Base-by-base conservation (phyloP, 2,797 vertebrate genomes). In the Acrossocheilus wenchowensis region DNA sequence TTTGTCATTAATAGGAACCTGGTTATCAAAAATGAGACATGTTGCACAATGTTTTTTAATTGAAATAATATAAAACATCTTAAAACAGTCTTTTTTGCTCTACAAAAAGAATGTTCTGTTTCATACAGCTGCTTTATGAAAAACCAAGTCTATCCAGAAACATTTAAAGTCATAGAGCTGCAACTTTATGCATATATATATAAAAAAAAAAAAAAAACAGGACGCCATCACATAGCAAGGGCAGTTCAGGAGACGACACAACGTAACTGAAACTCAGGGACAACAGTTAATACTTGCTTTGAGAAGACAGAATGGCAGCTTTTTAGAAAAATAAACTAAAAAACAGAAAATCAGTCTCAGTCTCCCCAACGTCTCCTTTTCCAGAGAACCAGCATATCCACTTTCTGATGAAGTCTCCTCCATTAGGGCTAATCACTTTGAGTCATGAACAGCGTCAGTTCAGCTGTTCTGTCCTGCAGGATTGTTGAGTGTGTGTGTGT, bases 21-120 rank as follows among this genome's bases (percentile, higher is more conserved):
- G n/a, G n/a, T 12, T 4, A 4, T 14, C 2, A 84, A 84, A 21
- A 50, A 77, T 9, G 2, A 66, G 9, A 36, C 50, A 21, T 14
- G 73, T 34, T 52, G 45, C 45, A 85, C 5, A 66, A 26, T 50
- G 10, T 50, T 74, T 73, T 26, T 94, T 94, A 95, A 93, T 95
- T 89, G 78, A 93, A 94, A 91, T 79, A 81, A 93, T 94, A 94
- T 89, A 94, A 95, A 94, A 95, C 87, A 90, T 62, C 84, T 86
- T 89, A 62, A 89, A 80, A 79, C 15, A 17, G 5, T 84, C 0
- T 71, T 41, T 69, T 66, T 79, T 54, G 12, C 19, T 72, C 39
- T 80, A 85, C 75, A 84, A 87, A 87, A 81, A 36, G 23, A 82
- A 57, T 30, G 30, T 52, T 83, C 23, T 15, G 19, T 52, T 62